phyloP scores from a whole-genome alignment of 1,140 invertebrate genomes.

The Tribolium madens region DNA sequence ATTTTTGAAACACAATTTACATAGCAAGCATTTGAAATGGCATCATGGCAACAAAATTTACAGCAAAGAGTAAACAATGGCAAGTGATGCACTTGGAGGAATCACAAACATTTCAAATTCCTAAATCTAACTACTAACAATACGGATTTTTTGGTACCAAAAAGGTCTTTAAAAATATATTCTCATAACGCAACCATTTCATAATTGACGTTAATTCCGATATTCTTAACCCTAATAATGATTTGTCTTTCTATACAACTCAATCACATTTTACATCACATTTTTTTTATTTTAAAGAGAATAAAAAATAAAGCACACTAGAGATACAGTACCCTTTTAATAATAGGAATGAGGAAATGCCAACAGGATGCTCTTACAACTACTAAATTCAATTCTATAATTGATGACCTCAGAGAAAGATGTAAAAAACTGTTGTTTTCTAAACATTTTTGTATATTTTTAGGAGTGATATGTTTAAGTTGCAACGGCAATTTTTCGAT shows the following conservation, averaged over 20 bases:
- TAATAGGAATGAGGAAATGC: not conserved
- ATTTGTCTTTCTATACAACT: constrained; percentile 17
- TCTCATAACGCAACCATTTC: not conserved
- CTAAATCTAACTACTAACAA: no score
- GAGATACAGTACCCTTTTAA: constrained; percentile 3
- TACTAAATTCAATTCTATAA: no score
- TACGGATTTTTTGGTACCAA: no score
- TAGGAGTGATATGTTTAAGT: not conserved
- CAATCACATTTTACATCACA: constrained; percentile 37
- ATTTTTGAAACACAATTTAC: no score
- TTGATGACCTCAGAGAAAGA: no score
- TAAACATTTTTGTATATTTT: no score
- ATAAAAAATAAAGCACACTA: not conserved
- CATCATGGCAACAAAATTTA: not conserved
- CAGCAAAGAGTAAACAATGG: no score
- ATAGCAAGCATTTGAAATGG: no score
- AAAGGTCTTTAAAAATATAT: not conserved
- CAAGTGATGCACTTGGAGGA: no score
- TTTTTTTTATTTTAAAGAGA: not conserved
- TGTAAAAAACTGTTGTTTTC: no score
- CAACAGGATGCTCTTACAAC: not conserved
- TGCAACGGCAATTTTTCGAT: no score
- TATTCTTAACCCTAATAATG: not conserved
- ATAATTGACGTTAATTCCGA: constrained; percentile 14
- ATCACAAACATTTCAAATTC: no score